Base-by-base conservation (phyloP, 1,140 invertebrate species). In the Drosophila athabasca region DNA sequence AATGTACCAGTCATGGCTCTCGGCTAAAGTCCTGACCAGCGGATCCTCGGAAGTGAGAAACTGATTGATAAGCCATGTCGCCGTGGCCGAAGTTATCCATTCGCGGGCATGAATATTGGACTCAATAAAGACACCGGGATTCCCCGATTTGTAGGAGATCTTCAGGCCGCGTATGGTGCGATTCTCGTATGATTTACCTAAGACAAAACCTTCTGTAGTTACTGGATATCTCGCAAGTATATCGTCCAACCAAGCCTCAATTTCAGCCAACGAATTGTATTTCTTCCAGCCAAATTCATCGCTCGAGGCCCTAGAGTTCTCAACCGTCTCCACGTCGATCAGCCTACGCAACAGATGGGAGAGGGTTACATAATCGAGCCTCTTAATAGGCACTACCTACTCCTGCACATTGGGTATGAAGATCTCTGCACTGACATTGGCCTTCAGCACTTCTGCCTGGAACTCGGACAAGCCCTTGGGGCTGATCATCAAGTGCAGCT, bases 1-100 rank as follows among this genome's bases (percentile, higher is more conserved):
- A 54, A 96, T 92, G 76, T 94, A 94, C 94, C 95, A 95, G 67
- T 95, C 93, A 61, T 92, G 93, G 54, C 72, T 93, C 22, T 90
- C 79, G 2, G 91, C 90, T 5, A 93, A 76, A 17, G 92, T 73
- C 13, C 81, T 65, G 3, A 93, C 64, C 19, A 72, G 45, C 13
- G 90, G 80, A 54, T 77, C 62, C 5, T 73, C 72, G 2, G 89
- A 91, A 59, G 90, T 78, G 1, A 93, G 66, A 35, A 94, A 57
- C 70, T 93, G 84, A 66, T 94, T 92, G 3, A 94, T 92, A 3
- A 94, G 79, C 81, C 93, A 94, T 2, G 93, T 92, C 3, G 92
- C 91, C 0, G 93, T 93, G 3, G 94, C 94, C 5, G 93, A 92
- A 0, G 94, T 91, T 4, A 95, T 93, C 94, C 94, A 95, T 76